Conservation (phyloP, 2,113 vertebrate species). For the Drymodes brunneopygia region DNA sequence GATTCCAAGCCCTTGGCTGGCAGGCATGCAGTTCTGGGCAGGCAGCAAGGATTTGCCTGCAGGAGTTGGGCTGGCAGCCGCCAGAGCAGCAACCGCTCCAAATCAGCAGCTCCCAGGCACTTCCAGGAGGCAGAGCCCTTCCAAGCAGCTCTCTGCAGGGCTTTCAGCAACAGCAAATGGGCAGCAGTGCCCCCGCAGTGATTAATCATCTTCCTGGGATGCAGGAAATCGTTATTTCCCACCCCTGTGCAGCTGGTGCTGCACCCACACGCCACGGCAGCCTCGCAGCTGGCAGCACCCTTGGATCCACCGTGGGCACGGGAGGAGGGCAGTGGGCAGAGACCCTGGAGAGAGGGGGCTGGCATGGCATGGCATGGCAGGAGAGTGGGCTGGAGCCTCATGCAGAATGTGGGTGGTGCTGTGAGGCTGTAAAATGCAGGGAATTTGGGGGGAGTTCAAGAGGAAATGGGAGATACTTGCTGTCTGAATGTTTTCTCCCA, state of each 20-base stretch:
- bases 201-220: background rate
- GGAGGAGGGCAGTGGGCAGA: background rate
- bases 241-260: background rate
- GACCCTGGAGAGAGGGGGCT: background rate
- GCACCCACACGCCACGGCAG: background rate
- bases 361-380: accelerated
- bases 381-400: background rate
- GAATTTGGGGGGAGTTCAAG: background rate
- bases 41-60: background rate
- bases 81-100: accelerated
- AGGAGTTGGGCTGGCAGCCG: background rate
- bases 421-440: background rate
- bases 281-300: background rate
- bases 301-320: accelerated
- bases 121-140: background rate
- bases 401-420: background rate
- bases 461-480: background rate
- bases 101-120: background rate
- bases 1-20: background rate
- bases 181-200: background rate
- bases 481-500: background rate
- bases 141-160: background rate
- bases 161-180: background rate
- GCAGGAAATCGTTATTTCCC: background rate
- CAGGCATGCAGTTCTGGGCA: background rate